A percentile compares a stretch with the other conserved stretches of the same genome.
phyloP scores from a whole-genome alignment of 2,888 invertebrate species.

The Hypomecis atomaria region DNA sequence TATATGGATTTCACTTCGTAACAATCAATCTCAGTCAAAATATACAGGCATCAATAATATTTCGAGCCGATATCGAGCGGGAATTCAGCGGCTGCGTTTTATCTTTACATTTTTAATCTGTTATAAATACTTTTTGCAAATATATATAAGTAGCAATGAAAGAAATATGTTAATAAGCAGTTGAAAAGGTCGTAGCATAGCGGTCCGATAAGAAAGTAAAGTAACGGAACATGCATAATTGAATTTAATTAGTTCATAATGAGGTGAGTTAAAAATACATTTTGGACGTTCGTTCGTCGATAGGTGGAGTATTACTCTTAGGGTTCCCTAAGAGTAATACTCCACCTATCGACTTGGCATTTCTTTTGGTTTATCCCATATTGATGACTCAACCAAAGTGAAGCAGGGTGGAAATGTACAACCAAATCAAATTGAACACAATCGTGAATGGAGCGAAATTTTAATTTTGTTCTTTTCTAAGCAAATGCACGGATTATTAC shows the following conservation, averaged over 20 bases:
- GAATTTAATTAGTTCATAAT: slow-evolving; percentile 27
- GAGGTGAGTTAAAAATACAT: slow-evolving; percentile 1
- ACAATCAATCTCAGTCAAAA: slow-evolving; percentile 47
- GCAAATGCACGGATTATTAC: too few relatives aligned
- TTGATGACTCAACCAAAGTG: too few relatives aligned
- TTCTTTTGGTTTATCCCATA: too few relatives aligned
- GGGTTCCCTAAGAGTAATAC: too few relatives aligned
- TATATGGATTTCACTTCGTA: slow-evolving; percentile 45
- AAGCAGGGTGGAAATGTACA: too few relatives aligned
- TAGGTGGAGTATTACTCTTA: too few relatives aligned
- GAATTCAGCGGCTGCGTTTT: slow-evolving; percentile 37
- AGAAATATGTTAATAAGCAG: slow-evolving; percentile 59
- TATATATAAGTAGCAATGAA: slow-evolving; percentile 54
- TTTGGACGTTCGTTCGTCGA: too few relatives aligned
- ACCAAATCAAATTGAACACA: too few relatives aligned
- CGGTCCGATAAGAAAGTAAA: slow-evolving; percentile 56
- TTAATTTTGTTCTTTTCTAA: too few relatives aligned
- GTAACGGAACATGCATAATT: slow-evolving; percentile 47
- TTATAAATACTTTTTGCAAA: slow-evolving; percentile 38
- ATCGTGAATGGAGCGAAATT: not conserved
- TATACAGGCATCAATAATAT: slow-evolving; percentile 41
- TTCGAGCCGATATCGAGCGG: slow-evolving; percentile 45
- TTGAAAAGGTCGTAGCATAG: slow-evolving; percentile 58
- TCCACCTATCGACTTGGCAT: too few relatives aligned
- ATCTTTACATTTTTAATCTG: slow-evolving; percentile 43